Evolutionary conservation across 2,888 invertebrate species (phyloP).

Genomic region (Callyntrura sp.): DNA sequence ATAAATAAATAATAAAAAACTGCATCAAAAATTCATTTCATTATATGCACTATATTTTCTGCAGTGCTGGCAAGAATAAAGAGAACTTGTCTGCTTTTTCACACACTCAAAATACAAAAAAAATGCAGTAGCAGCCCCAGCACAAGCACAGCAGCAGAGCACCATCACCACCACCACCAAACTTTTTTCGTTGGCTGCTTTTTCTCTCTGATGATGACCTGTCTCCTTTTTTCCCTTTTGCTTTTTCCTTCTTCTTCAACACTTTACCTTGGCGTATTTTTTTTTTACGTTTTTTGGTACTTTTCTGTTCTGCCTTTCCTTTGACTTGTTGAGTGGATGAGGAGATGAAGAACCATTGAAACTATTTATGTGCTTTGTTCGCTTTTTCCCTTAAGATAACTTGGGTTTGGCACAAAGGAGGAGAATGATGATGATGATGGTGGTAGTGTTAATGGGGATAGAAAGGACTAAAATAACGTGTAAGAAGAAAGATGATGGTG

Average conservation of each 20-base stretch:
- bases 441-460: no score
- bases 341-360: not conserved
- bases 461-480: no score
- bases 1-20: not conserved
- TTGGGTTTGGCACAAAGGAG: no score
- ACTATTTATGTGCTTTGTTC: not conserved
- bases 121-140: not conserved
- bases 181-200: not conserved
- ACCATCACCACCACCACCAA: not conserved
- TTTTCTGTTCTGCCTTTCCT: not conserved
- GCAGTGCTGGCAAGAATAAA: no score
- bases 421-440: no score
- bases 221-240: not conserved
- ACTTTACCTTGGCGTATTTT: not conserved
- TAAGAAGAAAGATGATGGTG: no score
- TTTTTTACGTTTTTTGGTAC: not conserved
- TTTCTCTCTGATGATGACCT: not conserved
- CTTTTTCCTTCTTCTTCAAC: not conserved
- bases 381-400: not conserved
- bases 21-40: conserved; percentile 19
- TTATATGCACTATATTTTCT: not conserved
- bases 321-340: no score
- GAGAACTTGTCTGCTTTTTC: no score
- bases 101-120: no score
- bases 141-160: not conserved